These are phyloP conservation scores for Taenioides sp. DNA, from an alignment of 2,797 vertebrate species.

Conservation along the genomic window DNA sequence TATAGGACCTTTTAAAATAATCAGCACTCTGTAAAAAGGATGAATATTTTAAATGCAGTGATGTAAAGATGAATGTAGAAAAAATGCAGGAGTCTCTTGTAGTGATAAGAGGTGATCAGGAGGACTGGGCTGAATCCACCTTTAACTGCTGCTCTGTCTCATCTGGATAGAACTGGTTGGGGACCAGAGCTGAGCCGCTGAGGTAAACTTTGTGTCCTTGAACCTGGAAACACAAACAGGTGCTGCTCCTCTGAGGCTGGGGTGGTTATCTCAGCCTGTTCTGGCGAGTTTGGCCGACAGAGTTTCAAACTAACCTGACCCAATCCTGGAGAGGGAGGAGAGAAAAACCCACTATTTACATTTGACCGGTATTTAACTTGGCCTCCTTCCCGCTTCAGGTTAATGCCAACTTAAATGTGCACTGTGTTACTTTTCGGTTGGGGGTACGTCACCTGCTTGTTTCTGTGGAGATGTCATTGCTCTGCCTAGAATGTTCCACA, in stretches of 20 bases:
- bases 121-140: slow-evolving; percentile 22
- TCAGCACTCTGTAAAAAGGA: neutral
- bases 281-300: slow-evolving; percentile 53
- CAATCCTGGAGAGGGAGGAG: slow-evolving; percentile 40
- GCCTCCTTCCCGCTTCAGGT: neutral
- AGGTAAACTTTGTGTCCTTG: slow-evolving; percentile 58
- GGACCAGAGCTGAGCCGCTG: slow-evolving; percentile 20
- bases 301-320: slow-evolving; percentile 22
- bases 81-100: neutral
- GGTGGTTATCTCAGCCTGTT: slow-evolving; percentile 66
- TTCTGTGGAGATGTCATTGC: too few species aligned
- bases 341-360: neutral
- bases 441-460: too few species aligned
- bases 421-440: too few species aligned
- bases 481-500: too few species aligned
- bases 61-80: too few species aligned
- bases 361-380: neutral
- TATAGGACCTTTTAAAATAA: neutral
- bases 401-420: neutral
- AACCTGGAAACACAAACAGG: slow-evolving; percentile 67
- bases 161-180: slow-evolving; percentile 62
- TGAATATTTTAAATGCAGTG: neutral
- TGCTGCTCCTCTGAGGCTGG: slow-evolving; percentile 40
- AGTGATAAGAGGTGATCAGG: slow-evolving; percentile 23
- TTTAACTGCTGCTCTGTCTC: slow-evolving; percentile 21